Percentiles rank a stretch among this genome's conserved stretches.
phyloP scores from a whole-genome alignment of 2,113 vertebrate genomes.

The Deroptyus accipitrinus region DNA sequence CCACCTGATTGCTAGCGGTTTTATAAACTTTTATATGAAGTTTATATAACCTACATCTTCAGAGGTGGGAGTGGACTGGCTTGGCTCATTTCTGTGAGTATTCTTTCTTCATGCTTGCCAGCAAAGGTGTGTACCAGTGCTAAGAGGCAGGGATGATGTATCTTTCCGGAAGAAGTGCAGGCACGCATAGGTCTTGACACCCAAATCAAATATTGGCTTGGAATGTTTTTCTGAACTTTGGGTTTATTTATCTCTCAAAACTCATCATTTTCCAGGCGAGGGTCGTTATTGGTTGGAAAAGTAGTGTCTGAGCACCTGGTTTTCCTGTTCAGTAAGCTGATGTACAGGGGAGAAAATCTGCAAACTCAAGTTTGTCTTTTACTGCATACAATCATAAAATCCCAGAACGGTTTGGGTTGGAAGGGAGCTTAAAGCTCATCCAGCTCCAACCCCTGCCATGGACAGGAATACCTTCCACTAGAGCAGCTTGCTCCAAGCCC shows the following conservation, averaged over 20 bases:
- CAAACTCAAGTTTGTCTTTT: background rate
- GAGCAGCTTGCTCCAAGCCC: background rate
- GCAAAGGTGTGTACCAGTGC: background rate
- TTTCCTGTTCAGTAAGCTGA: background rate
- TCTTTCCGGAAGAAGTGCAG: background rate
- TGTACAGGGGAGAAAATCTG: background rate
- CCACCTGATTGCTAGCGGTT: background rate
- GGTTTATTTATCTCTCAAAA: background rate
- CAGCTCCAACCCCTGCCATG: rapidly evolving
- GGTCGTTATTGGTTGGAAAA: background rate
- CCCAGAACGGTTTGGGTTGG: background rate
- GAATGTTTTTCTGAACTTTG: background rate
- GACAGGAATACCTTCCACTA: background rate
- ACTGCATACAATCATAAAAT: background rate
- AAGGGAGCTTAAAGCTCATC: background rate
- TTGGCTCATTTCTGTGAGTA: background rate
- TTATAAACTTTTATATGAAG: background rate
- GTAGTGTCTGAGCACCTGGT: background rate
- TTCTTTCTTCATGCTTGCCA: background rate
- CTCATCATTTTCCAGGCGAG: background rate
- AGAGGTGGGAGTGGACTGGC: background rate
- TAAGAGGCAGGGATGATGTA: background rate
- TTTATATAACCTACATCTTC: background rate
- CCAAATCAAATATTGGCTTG: background rate
- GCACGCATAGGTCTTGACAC: background rate